A percentile compares a stretch with the other conserved stretches of the same genome.
Conservation (phyloP, 2,888 invertebrate genomes). For the Synanthedon tipuliformis region DNA sequence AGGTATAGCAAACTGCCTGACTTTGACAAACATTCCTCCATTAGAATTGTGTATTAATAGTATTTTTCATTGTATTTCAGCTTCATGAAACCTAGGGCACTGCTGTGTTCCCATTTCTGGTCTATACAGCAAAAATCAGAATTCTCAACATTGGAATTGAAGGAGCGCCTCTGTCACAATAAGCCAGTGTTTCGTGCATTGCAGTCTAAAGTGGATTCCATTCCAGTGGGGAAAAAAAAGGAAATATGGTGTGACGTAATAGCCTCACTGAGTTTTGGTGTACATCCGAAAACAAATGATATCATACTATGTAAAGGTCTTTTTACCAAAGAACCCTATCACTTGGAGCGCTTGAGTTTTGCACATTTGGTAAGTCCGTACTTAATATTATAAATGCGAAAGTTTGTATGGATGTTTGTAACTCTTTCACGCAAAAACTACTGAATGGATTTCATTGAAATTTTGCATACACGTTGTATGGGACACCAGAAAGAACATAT, state of each 20-base stretch:
- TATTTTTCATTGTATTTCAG: conserved; percentile 41
- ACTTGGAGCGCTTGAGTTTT: too few relatives aligned
- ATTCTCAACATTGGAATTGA: conserved; percentile 75
- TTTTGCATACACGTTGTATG: too few relatives aligned
- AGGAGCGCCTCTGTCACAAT: conserved; percentile 73
- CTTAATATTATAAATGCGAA: too few relatives aligned
- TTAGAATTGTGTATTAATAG: not conserved
- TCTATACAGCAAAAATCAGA: conserved; percentile 81
- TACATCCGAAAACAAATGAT: conserved; percentile 76
- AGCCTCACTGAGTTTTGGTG: conserved; percentile 79
- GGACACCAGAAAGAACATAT: too few relatives aligned
- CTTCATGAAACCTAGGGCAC: conserved; percentile 80
- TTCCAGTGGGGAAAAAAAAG: conserved; percentile 58
- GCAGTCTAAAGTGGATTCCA: conserved; percentile 72
- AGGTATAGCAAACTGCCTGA: too few relatives aligned
- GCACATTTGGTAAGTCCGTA: too few relatives aligned
- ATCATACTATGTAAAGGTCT: conserved; percentile 76
- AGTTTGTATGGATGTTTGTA: too few relatives aligned
- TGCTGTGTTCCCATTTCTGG: conserved; percentile 91
- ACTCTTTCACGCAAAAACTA: too few relatives aligned
- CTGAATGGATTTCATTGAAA: too few relatives aligned
- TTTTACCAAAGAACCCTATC: conserved; percentile 76
- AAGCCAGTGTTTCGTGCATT: conserved; percentile 78
- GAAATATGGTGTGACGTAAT: conserved; percentile 69
- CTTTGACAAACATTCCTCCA: too few relatives aligned